Percentiles rank a stretch among this genome's conserved stretches.
These are phyloP conservation scores for Eupelmus urozonus DNA, from an alignment of 2,888 invertebrate genomes.

Conservation along the genomic window DNA sequence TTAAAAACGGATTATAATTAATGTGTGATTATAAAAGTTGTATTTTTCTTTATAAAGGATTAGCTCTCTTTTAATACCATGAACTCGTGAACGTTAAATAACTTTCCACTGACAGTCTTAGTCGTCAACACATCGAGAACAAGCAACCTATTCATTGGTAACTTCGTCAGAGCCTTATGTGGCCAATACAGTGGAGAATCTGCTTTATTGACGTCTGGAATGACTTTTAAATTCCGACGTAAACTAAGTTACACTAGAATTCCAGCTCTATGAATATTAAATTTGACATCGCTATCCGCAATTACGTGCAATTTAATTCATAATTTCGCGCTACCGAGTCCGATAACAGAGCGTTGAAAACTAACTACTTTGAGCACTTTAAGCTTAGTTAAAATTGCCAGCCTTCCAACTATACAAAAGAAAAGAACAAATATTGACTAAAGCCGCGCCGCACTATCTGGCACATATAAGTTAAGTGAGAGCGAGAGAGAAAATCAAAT, in stretches of 20 bases:
- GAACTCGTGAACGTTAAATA: neutral
- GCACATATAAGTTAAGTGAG: too few relatives aligned
- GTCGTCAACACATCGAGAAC: too few relatives aligned
- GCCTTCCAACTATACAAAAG: neutral
- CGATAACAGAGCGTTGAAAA: too few relatives aligned
- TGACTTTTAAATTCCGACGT: conserved; percentile 6
- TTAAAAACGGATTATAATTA: neutral
- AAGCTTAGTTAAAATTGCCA: too few relatives aligned
- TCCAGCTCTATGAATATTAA: neutral
- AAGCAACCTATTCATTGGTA: too few relatives aligned
- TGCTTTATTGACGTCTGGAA: conserved; percentile 26
- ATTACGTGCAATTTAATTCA: neutral
- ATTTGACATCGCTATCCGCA: neutral
- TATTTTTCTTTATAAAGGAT: neutral
- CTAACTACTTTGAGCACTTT: too few relatives aligned
- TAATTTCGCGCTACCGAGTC: neutral
- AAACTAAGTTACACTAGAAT: neutral
- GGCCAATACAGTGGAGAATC: neutral
- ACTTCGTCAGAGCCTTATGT: neutral
- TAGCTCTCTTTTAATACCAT: neutral
- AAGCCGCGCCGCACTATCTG: neutral
- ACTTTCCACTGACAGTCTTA: too few relatives aligned
- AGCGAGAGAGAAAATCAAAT: too few relatives aligned
- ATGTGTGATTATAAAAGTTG: neutral
- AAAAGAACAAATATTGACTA: neutral